These are phyloP conservation scores for Mystacides longicornis DNA, from an alignment of 2,888 invertebrate species.

Conservation along the genomic window DNA sequence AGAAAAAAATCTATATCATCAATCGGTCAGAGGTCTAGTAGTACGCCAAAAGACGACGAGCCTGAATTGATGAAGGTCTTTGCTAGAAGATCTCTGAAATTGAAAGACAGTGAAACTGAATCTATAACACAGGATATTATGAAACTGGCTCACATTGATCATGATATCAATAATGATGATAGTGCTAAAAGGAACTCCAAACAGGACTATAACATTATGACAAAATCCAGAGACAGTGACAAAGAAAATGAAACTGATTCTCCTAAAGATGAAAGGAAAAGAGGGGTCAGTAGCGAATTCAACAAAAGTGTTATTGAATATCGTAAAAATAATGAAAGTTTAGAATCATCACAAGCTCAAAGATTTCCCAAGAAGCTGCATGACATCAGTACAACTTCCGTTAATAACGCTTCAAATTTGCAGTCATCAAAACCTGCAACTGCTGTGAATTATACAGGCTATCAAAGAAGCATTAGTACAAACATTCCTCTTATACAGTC, in stretches of 20 bases:
- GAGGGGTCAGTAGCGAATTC: conserved; percentile 9
- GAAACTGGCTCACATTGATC: conserved; percentile 30
- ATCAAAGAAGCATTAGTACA: conserved; percentile 43
- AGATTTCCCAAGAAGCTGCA: conserved; percentile 22
- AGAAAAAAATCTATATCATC: conserved; percentile 48
- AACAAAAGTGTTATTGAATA: conserved; percentile 21
- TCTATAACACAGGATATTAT: conserved; percentile 52
- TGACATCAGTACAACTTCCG: conserved; percentile 17
- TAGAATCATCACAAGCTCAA: conserved; percentile 30
- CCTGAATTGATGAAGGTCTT: conserved; percentile 78
- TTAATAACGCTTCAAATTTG: conserved; percentile 34
- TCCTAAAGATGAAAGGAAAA: conserved; percentile 41
- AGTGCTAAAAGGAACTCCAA: conserved; percentile 36
- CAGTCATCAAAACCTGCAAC: conserved; percentile 39
- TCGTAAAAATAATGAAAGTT: conserved; percentile 25
- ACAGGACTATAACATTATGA: conserved; percentile 47
- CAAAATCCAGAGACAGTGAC: conserved; percentile 61
- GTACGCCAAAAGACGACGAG: conserved; percentile 56
- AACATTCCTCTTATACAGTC: conserved; percentile 26
- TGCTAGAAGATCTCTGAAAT: conserved; percentile 69
- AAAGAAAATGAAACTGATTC: conserved; percentile 59
- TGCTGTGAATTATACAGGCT: conserved; percentile 41
- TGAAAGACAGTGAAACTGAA: conserved; percentile 63
- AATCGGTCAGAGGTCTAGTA: conserved; percentile 30
- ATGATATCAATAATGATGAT: conserved; percentile 35